Evolutionary conservation across 1,140 invertebrate species (phyloP).

Genomic region (Brachionus rubens): DNA sequence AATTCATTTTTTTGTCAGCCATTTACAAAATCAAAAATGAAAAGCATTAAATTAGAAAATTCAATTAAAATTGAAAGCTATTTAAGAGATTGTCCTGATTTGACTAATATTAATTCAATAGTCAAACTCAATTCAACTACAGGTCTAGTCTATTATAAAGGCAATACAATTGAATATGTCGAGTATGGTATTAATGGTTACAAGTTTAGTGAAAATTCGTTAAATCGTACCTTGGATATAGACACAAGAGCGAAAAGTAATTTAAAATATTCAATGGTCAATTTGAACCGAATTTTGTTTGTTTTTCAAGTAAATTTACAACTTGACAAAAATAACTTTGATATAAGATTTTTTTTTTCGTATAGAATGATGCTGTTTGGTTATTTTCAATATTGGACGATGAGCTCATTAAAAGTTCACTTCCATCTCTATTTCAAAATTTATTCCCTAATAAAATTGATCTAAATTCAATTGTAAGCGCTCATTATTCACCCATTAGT

Average conservation of each 20-base stretch:
- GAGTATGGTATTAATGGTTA: slow-evolving; percentile 13
- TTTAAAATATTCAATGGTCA: slow-evolving; percentile 30
- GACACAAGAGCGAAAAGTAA: slow-evolving; percentile 6
- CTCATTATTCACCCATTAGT: slow-evolving; percentile 13
- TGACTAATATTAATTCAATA: slow-evolving; percentile 10
- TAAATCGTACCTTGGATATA: neutral
- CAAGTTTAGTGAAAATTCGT: neutral
- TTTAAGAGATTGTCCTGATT: slow-evolving; percentile 3
- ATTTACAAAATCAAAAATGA: slow-evolving; percentile 9
- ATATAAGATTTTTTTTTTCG: neutral
- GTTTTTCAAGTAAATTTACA: slow-evolving; percentile 31
- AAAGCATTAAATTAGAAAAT: neutral
- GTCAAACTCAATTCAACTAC: slow-evolving; percentile 15
- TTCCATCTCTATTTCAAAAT: neutral
- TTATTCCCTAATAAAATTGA: slow-evolving; percentile 17
- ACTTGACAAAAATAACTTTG: neutral
- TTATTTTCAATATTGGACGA: slow-evolving; percentile 7
- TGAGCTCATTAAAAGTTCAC: neutral
- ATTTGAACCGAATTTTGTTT: slow-evolving; percentile 32
- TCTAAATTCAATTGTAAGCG: slow-evolving; percentile 6
- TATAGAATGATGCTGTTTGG: slow-evolving; percentile 25
- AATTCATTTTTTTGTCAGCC: slow-evolving; percentile 39
- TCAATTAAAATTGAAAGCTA: slow-evolving; percentile 14
- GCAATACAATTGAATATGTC: slow-evolving; percentile 29
- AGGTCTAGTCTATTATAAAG: slow-evolving; percentile 12